Percentiles rank a stretch among this genome's conserved stretches.
Evolutionary conservation across 2,888 invertebrate genomes (phyloP).

Genomic region (Trissolcus japonicus): DNA sequence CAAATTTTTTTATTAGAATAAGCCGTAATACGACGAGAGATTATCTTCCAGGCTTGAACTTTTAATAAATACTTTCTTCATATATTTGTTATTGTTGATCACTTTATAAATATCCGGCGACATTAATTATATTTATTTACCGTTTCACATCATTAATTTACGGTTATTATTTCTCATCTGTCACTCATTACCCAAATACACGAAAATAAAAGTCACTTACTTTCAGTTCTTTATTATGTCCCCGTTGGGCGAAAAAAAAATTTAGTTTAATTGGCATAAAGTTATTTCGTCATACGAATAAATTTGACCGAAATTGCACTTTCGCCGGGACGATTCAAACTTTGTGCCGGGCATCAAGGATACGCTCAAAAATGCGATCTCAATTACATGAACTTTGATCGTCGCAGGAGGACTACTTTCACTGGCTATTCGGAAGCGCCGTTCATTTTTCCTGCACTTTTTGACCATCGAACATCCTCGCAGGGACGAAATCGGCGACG

Average conservation of each 20-base stretch:
- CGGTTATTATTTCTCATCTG: too few relatives aligned
- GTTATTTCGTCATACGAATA: conserved; percentile 36
- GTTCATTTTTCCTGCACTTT: conserved; percentile 2
- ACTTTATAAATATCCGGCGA: too few relatives aligned
- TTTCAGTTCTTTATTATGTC: not conserved
- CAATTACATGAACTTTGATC: conserved; percentile 48
- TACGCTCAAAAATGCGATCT: conserved; percentile 51
- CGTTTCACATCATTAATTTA: too few relatives aligned
- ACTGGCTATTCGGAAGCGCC: conserved; percentile 49
- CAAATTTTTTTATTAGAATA: too few relatives aligned
- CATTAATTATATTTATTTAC: too few relatives aligned
- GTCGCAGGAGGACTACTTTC: conserved; percentile 55
- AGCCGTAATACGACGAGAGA: too few relatives aligned
- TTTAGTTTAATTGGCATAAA: conserved; percentile 14
- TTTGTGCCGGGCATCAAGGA: conserved; percentile 36
- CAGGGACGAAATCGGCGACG: conserved; percentile 20
- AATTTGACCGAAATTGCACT: conserved; percentile 46
- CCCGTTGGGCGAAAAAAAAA: conserved; percentile 6
- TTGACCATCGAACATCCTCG: conserved; percentile 17
- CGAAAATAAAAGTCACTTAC: conserved; percentile 2
- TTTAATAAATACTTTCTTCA: too few relatives aligned
- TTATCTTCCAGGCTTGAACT: too few relatives aligned
- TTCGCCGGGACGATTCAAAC: conserved; percentile 47
- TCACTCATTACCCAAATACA: too few relatives aligned
- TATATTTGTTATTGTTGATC: too few relatives aligned